Evolutionary conservation across 2,113 vertebrate species (phyloP).

Genomic region (Brienomyrus brachyistius): DNA sequence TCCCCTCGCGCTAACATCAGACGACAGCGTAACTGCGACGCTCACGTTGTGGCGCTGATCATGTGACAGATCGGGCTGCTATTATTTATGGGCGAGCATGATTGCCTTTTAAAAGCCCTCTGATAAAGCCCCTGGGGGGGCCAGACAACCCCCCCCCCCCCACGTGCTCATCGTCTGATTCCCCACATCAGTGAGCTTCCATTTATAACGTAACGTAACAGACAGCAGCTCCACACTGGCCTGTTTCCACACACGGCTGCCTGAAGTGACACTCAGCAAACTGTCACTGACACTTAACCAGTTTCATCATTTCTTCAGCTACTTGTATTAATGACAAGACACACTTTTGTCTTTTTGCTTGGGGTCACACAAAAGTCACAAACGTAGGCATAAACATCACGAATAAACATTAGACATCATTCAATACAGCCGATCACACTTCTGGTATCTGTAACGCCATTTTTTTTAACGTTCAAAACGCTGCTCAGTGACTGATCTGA

Average conservation of each 20-base stretch:
- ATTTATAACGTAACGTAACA: not conserved
- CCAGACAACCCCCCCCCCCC: slow-evolving; percentile 14
- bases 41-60: slow-evolving; percentile 21
- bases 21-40: slow-evolving; percentile 20
- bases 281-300: not conserved
- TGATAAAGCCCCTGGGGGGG: slow-evolving; percentile 36
- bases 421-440: not conserved
- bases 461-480: not conserved
- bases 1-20: slow-evolving; percentile 22
- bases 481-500: not conserved
- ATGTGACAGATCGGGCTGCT: slow-evolving; percentile 32
- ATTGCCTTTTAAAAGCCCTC: slow-evolving; percentile 19
- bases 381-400: not conserved
- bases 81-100: slow-evolving; percentile 34
- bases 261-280: not conserved
- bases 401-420: not conserved
- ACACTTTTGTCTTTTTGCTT: not conserved
- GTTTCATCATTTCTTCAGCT: not conserved
- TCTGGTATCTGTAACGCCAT: not conserved
- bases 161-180: slow-evolving; percentile 21
- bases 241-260: not conserved
- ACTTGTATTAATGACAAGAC: not conserved
- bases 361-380: not conserved
- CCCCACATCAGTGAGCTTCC: slow-evolving; percentile 28
- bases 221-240: not conserved